phyloP scores from a whole-genome alignment of 1,140 invertebrate genomes.

The Periplaneta americana region DNA sequence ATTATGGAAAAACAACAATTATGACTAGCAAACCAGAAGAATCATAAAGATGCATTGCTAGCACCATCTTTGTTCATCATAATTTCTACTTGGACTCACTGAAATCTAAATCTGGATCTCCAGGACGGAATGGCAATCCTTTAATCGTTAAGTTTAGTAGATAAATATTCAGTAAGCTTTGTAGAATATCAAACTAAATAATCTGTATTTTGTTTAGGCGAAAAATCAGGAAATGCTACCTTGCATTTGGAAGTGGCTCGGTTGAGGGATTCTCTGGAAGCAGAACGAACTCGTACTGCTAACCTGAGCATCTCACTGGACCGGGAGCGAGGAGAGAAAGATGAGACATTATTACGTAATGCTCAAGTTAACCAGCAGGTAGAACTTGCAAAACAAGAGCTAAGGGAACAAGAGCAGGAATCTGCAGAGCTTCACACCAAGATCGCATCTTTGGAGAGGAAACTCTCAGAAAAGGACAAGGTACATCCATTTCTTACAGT shows the following conservation, averaged over 20 bases:
- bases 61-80: no score
- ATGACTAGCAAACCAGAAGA: no score
- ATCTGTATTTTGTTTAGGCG: conserved; percentile 9
- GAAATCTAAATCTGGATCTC: no score
- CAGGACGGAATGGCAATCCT: background rate
- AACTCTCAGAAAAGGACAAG: conserved; percentile 30
- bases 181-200: conserved; percentile 12
- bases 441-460: conserved; percentile 30
- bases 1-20: no score
- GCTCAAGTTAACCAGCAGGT: conserved; percentile 78
- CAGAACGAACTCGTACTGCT: background rate
- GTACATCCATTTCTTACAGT: conserved; percentile 14
- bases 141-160: background rate
- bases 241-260: conserved; percentile 6
- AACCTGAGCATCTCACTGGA: conserved; percentile 28
- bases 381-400: conserved; percentile 64
- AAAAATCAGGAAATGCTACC: conserved; percentile 6
- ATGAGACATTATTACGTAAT: conserved; percentile 68
- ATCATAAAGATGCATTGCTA: no score
- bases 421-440: conserved; percentile 41
- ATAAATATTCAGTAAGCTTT: conserved; percentile 1
- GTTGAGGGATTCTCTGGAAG: conserved; percentile 6
- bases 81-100: no score
- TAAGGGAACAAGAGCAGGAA: conserved; percentile 56
- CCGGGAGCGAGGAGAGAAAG: conserved; percentile 63